A percentile compares a stretch with the other conserved stretches of the same genome.
These are phyloP conservation scores for Aspidiotus rigidus DNA, from an alignment of 2,888 invertebrate species.

Conservation along the genomic window DNA sequence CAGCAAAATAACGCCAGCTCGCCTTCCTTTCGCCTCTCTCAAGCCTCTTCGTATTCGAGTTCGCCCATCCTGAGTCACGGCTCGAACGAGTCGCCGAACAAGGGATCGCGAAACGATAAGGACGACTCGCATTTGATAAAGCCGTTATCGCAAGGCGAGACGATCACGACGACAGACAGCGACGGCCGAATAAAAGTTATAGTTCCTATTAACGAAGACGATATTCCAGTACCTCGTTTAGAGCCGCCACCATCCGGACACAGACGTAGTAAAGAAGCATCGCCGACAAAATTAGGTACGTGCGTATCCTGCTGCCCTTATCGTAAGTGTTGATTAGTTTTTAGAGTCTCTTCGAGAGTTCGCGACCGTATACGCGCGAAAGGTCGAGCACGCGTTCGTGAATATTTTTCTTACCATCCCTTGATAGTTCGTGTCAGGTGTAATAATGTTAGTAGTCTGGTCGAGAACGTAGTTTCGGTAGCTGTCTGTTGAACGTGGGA, in stretches of 20 bases:
- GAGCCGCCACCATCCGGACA: slow-evolving; percentile 37
- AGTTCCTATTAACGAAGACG: slow-evolving; percentile 49
- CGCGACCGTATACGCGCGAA: neutral
- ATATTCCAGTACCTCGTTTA: slow-evolving; percentile 40
- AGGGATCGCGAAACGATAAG: slow-evolving; percentile 41
- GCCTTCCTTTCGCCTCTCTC: slow-evolving; percentile 46
- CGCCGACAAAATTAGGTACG: slow-evolving; percentile 30
- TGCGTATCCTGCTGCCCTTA: no score
- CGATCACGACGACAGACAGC: slow-evolving; percentile 52
- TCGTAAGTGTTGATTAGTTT: no score
- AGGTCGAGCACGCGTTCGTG: neutral
- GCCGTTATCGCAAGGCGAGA: slow-evolving; percentile 56
- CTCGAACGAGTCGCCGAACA: slow-evolving; percentile 40
- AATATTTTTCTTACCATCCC: neutral
- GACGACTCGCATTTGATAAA: slow-evolving; percentile 52
- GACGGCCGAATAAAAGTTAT: slow-evolving; percentile 55
- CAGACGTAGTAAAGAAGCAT: slow-evolving; percentile 33
- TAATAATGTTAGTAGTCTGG: no score
- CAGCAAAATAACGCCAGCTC: slow-evolving; percentile 40
- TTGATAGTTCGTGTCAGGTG: no score
- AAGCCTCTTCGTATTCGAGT: slow-evolving; percentile 49
- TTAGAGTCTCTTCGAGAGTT: no score
- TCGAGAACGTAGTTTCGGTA: no score
- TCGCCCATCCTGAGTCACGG: slow-evolving; percentile 40
- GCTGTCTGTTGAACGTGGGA: no score